Evolutionary conservation across 2,797 vertebrate species (phyloP).

Genomic region (Anas flavirostris): DNA sequence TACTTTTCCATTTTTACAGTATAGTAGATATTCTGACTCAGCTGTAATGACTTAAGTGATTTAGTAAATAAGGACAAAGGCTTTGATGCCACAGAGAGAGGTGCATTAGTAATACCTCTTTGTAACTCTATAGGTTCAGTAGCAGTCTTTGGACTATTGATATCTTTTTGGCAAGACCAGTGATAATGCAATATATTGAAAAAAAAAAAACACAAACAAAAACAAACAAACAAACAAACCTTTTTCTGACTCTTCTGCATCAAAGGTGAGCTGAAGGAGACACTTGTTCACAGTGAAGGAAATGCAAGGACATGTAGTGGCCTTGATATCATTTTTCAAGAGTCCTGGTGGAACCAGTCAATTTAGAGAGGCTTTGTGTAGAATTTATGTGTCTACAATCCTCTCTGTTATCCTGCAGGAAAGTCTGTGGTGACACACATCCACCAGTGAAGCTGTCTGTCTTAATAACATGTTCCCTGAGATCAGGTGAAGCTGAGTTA

Average conservation of each 20-base stretch:
- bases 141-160: slow-evolving; percentile 22
- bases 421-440: neutral
- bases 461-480: neutral
- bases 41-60: neutral
- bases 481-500: neutral
- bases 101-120: slow-evolving; percentile 40
- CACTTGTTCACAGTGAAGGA: neutral
- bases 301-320: neutral
- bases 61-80: slow-evolving; percentile 7
- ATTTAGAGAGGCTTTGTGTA: neutral
- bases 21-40: neutral
- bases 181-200: slow-evolving; percentile 7
- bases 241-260: neutral
- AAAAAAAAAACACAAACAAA: neutral
- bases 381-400: neutral
- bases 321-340: neutral
- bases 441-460: neutral
- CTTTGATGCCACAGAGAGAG: slow-evolving; percentile 13
- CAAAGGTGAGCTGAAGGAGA: neutral
- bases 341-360: neutral
- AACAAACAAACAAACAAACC: neutral
- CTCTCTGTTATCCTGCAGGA: neutral
- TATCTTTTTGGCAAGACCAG: slow-evolving; percentile 2
- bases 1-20: slow-evolving; percentile 10
- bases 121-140: neutral